Evolutionary conservation across 35 echinoderm and acorn worm species (phyloP).

Genomic region (Ophiothrix spiculata): DNA sequence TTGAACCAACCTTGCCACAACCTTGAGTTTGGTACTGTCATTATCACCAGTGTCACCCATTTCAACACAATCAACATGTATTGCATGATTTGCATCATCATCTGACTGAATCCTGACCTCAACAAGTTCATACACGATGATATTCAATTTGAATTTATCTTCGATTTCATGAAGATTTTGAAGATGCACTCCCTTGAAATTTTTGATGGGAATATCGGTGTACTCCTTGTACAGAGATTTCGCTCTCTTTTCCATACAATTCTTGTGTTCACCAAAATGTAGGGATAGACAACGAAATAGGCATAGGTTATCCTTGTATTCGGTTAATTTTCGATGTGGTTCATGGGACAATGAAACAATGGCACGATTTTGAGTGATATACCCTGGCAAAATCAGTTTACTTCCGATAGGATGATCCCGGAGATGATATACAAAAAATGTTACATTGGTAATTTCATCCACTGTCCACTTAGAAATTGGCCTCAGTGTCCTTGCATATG

Average conservation of each 20-base stretch:
- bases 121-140: slow-evolving; percentile 2
- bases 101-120: too few species aligned
- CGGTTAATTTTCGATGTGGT: neutral
- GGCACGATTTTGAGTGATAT: neutral
- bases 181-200: neutral
- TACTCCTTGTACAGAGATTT: neutral
- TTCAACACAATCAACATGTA: too few species aligned
- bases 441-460: neutral
- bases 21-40: neutral
- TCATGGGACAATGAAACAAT: neutral
- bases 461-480: neutral
- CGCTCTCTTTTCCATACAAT: neutral
- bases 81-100: too few species aligned
- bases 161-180: neutral
- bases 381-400: neutral
- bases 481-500: neutral
- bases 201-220: neutral
- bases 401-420: neutral
- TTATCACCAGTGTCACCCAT: neutral
- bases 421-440: neutral
- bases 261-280: neutral
- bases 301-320: too few species aligned
- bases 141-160: neutral
- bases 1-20: neutral
- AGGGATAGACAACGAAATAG: neutral